Percentiles rank a stretch among this genome's conserved stretches.
Conservation (phyloP, 2,888 invertebrate species). For the Heliconius cydno region DNA sequence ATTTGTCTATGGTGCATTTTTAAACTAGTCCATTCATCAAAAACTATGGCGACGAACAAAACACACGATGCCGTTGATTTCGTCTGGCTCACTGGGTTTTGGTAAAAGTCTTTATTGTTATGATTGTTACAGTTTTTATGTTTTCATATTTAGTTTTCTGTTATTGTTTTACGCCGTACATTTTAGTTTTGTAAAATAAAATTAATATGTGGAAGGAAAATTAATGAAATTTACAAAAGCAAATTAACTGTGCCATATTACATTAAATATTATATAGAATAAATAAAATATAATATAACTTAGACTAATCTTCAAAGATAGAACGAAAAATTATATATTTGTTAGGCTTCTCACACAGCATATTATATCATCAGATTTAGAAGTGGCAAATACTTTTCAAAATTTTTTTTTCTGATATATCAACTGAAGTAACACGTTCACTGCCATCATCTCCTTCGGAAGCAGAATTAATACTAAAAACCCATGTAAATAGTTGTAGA, state of each 20-base stretch:
- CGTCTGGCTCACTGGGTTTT: conserved; percentile 62
- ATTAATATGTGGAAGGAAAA: background rate
- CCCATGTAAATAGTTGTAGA: too few relatives aligned
- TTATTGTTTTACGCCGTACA: background rate
- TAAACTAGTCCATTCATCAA: conserved; percentile 65
- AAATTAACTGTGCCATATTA: background rate
- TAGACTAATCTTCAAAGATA: too few relatives aligned
- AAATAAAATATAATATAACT: too few relatives aligned
- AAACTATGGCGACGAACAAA: conserved; percentile 64
- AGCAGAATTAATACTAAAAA: too few relatives aligned
- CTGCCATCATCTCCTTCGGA: too few relatives aligned
- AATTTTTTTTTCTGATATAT: too few relatives aligned
- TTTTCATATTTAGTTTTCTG: background rate
- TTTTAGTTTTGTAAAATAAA: background rate
- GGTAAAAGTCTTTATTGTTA: conserved; percentile 56
- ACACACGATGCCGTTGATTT: conserved; percentile 64
- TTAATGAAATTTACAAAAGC: background rate
- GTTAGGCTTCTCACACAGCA: too few relatives aligned
- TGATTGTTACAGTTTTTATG: conserved; percentile 43
- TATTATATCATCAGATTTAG: too few relatives aligned
- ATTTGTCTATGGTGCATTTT: conserved; percentile 67
- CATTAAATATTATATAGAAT: too few relatives aligned
- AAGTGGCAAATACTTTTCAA: too few relatives aligned
- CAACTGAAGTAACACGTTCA: too few relatives aligned
- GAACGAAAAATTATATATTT: too few relatives aligned